Evolutionary conservation across 2,797 vertebrate species (phyloP), one percentile per base, ranked within the genome.

Genomic region (Rhabdophis nuchalis): DNA sequence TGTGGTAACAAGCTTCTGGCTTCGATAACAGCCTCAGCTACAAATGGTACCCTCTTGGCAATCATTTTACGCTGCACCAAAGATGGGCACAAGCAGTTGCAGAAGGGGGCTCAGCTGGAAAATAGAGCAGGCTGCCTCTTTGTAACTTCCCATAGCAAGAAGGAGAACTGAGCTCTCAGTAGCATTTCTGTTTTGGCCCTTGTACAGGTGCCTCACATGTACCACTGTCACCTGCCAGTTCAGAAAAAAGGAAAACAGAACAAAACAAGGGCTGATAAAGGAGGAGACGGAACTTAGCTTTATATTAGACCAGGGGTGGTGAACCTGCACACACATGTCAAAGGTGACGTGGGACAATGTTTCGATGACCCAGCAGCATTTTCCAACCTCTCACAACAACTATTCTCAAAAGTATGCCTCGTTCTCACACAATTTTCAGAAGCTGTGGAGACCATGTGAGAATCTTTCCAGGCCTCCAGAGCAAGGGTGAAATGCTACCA

Each of bases 221-320:
- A 94, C 94, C 27, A 14, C 12, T 18, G 87, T 96, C 93, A 92
- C 96, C 95, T 89, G 93, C 95, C 90, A 96, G 96, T 87, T 91
- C 64, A 64, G 96, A 96, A 96, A 57, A 41, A 27, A 58, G 10
- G 7, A 60, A 46, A 60, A 57, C 85, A 53, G 23, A 41, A 32
- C 20, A 5, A 32, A 58, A 36, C 32, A 41, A 41, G 87, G 23
- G 23, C 13, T 60, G 87, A 27, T 36, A 60, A 27, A 88, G 25
- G 60, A 36, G 25, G 20, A 25, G 46, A 25, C n/a, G 8, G 64
- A 10, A 32, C 64, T 82, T 4, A 82, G 23, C 72, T 25, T 82
- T 82, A 82, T 82, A 25, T 46, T 82, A 5, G 20, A 36, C 64
- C 64, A 72, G n/a, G 32, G 64, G 8, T 36, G 16, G 7, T 72